Base-by-base conservation (phyloP, 2,888 invertebrate species). In the Ochropacha duplaris region DNA sequence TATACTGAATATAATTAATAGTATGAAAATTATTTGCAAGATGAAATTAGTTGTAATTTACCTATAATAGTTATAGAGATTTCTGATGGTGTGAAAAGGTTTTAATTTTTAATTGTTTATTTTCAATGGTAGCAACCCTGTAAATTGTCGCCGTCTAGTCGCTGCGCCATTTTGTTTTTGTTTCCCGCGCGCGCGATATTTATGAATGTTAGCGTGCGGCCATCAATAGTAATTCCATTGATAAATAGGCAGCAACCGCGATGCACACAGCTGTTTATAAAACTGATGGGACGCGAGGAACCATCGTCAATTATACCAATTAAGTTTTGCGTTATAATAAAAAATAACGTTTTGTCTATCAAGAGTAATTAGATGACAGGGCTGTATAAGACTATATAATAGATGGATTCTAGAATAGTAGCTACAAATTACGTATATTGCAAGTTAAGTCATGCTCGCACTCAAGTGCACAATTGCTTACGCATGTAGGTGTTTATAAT, bases 141-240 rank as follows among this genome's bases (percentile, higher is more conserved):
- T 19, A 3, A 24, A 54, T 66, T 63, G 73, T 73, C 68, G 64
- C 68, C 59, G 63, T 64, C 54, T 62, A 68, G 67, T 61, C 64
- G 64, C 57, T 57, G 64, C 36, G 69, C 75, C 77, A 78, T 78
- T 65, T 81, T 81, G 71, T 76, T 81, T 76, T 81, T 78, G 64
- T 76, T 79, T 72, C 69, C 65, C 70, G 64, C 62, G 66, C 62
- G 60, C 64, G 67, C 66, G 58, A 71, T 72, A 75, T 81, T 80
- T 76, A 82, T 78, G 75, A 75, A 75, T 69, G 76, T 64, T 68
- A 66, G 69, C 63, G 64, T 62, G 57, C 58, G 55, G 49, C 68
- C 69, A 72, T 71, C 64, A 73, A 72, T 77, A 78, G 71, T 66
- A 56, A 11, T 56, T 60, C 67, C 80, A 78, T 80, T 83, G 79